Conservation (phyloP, 2,797 vertebrate genomes). For the Tamandua tetradactyla region DNA sequence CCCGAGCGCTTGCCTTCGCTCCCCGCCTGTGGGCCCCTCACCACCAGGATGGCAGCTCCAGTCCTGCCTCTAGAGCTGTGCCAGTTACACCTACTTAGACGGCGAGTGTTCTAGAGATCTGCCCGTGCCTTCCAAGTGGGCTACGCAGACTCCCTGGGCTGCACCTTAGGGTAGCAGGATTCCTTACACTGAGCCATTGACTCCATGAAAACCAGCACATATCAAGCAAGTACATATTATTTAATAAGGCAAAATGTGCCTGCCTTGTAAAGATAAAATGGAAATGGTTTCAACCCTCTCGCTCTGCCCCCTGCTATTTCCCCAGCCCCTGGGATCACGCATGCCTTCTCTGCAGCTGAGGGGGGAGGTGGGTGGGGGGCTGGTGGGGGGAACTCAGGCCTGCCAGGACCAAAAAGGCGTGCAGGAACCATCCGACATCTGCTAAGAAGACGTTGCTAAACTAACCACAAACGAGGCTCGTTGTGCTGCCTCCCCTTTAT, state of each 20-base stretch:
- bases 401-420: neutral
- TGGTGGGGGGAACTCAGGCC: neutral
- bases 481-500: rapidly evolving
- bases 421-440: rapidly evolving
- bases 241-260: neutral
- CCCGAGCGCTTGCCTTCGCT: too few relatives aligned
- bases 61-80: neutral
- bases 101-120: rapidly evolving
- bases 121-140: too few relatives aligned
- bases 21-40: neutral
- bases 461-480: rapidly evolving
- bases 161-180: too few relatives aligned
- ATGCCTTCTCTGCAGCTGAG: rapidly evolving
- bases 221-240: neutral
- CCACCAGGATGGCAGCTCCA: neutral
- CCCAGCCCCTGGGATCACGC: neutral
- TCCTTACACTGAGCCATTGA: rapidly evolving
- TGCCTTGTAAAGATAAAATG: neutral
- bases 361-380: too few relatives aligned
- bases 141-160: rapidly evolving
- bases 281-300: neutral
- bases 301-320: neutral
- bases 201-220: neutral
- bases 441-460: rapidly evolving
- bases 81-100: neutral